Percentiles rank a stretch among this genome's conserved stretches.
Evolutionary conservation across 2,888 invertebrate genomes (phyloP).

Genomic region (Drosophila neutralis): DNA sequence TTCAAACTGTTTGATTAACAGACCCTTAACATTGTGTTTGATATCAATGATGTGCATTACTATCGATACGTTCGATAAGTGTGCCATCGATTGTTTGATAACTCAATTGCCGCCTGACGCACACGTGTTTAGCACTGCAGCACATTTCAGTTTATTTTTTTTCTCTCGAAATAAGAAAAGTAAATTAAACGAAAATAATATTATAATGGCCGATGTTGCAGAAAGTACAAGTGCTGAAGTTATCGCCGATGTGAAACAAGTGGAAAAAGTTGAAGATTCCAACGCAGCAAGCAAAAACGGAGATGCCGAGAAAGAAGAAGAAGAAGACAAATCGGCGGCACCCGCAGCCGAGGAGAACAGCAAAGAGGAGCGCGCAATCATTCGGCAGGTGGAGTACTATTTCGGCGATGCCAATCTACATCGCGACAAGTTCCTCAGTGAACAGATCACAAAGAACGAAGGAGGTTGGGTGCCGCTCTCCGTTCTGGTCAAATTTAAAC

Average conservation of each 20-base stretch:
- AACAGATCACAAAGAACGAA: slow-evolving; percentile 93
- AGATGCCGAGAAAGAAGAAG: slow-evolving; percentile 42
- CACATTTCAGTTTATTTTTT: slow-evolving; percentile 54
- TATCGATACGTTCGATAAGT: slow-evolving; percentile 7
- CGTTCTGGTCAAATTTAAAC: slow-evolving; percentile 94
- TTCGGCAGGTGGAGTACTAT: slow-evolving; percentile 87
- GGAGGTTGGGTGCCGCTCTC: slow-evolving; percentile 96
- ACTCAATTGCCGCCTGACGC: slow-evolving; percentile 43
- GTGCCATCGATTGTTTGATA: slow-evolving; percentile 13
- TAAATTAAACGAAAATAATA: slow-evolving; percentile 3
- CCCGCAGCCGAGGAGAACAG: slow-evolving; percentile 40
- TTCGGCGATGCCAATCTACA: slow-evolving; percentile 97
- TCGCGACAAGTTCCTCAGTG: slow-evolving; percentile 96
- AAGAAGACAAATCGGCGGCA: slow-evolving; percentile 17
- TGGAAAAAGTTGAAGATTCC: slow-evolving; percentile 45
- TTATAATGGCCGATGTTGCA: slow-evolving; percentile 79
- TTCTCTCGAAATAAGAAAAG: slow-evolving; percentile 21
- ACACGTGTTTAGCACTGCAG: slow-evolving; percentile 64
- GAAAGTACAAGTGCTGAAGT: slow-evolving; percentile 51
- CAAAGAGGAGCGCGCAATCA: slow-evolving; percentile 87
- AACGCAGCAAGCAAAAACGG: slow-evolving; percentile 59
- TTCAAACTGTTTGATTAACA: not conserved
- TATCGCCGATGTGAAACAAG: slow-evolving; percentile 30
- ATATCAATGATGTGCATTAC: not conserved
- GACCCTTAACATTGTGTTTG: not conserved